Evolutionary conservation across 1,140 invertebrate genomes (phyloP).

Genomic region (Pristionchus pacificus): DNA sequence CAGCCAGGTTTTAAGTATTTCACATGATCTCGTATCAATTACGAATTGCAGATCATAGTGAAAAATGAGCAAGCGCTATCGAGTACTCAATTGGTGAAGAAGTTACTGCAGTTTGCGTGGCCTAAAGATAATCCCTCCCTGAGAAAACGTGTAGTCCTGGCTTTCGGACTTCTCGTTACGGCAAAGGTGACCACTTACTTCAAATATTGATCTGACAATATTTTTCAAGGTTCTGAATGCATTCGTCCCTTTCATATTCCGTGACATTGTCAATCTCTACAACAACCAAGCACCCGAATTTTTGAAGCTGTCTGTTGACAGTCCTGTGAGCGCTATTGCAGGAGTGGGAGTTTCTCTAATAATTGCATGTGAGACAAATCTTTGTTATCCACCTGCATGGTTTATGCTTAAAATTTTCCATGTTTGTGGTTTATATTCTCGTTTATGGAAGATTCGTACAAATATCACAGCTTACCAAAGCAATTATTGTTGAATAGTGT

Average conservation of each 20-base stretch:
- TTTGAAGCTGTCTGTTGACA: constrained; percentile 59
- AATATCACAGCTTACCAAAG: constrained; percentile 16
- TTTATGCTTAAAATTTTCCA: too few relatives aligned
- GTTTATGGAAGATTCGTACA: too few relatives aligned
- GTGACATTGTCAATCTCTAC: constrained; percentile 86
- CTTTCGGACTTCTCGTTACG: constrained; percentile 65
- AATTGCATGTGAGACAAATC: constrained; percentile 76
- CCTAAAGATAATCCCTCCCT: constrained; percentile 81
- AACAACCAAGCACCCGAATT: constrained; percentile 61
- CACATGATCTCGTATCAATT: background rate
- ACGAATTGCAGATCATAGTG: background rate
- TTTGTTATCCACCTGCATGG: background rate
- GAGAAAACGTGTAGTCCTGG: constrained; percentile 75
- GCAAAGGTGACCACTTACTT: constrained; percentile 59
- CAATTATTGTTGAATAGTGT: constrained; percentile 33
- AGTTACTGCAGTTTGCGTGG: constrained; percentile 90
- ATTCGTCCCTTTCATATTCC: constrained; percentile 91
- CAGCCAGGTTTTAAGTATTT: constrained; percentile 13
- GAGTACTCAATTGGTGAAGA: constrained; percentile 74
- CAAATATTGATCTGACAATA: background rate
- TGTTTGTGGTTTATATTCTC: too few relatives aligned
- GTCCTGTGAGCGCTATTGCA: constrained; percentile 55
- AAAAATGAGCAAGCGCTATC: constrained; percentile 28
- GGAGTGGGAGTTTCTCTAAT: constrained; percentile 72
- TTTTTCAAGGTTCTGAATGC: constrained; percentile 81